Evolutionary conservation across 1,140 invertebrate species (phyloP).

Genomic region (Cherax quadricarinatus): DNA sequence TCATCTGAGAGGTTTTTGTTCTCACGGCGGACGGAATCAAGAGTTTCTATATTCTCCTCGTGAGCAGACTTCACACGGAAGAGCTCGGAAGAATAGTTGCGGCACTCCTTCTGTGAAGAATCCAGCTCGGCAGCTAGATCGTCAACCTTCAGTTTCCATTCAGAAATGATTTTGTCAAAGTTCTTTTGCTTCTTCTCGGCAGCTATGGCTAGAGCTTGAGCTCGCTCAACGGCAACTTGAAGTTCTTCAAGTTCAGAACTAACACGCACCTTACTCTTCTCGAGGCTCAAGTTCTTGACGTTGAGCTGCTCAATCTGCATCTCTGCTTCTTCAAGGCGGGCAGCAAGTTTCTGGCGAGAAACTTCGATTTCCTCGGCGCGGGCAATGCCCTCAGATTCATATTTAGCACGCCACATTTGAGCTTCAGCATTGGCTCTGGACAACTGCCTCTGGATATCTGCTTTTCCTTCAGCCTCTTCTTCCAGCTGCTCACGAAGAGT

Average conservation of each 20-base stretch:
- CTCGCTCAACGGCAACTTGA: constrained; percentile 78
- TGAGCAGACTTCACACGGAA: constrained; percentile 60
- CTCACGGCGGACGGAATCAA: constrained; percentile 53
- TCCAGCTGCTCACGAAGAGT: constrained; percentile 80
- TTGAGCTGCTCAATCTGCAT: constrained; percentile 62
- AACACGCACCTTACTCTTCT: constrained; percentile 81
- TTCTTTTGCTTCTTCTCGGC: constrained; percentile 64
- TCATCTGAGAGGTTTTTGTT: constrained; percentile 65
- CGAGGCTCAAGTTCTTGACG: constrained; percentile 75
- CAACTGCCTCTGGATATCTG: constrained; percentile 80
- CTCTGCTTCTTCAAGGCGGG: constrained; percentile 65
- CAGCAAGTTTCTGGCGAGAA: constrained; percentile 78
- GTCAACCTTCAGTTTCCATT: constrained; percentile 64
- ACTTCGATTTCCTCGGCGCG: constrained; percentile 79
- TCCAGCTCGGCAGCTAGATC: constrained; percentile 59
- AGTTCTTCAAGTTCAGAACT: constrained; percentile 81
- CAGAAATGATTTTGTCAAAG: constrained; percentile 61
- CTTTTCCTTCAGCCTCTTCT: constrained; percentile 77
- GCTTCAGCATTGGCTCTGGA: constrained; percentile 57
- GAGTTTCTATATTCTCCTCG: constrained; percentile 57
- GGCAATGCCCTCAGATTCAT: constrained; percentile 54
- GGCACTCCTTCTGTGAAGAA: constrained; percentile 58
- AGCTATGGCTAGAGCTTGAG: constrained; percentile 57
- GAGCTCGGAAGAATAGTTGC: constrained; percentile 60
- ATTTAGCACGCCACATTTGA: constrained; percentile 65